Base-by-base conservation (phyloP, 2,888 invertebrate species). In the Enoplolaimus lenunculus region DNA sequence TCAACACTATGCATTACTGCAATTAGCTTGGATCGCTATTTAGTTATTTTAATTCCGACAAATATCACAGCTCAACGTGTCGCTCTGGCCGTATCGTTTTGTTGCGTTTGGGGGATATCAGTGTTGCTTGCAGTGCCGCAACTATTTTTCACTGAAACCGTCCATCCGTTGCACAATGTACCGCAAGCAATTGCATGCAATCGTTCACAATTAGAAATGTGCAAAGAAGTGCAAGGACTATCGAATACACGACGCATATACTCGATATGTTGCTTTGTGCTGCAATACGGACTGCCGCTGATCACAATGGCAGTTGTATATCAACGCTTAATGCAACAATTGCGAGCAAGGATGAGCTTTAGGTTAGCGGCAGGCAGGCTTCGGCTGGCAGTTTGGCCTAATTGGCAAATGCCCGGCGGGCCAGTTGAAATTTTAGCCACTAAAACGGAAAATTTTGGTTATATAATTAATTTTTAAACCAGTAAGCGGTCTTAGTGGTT, bases 1-100 rank as follows among this genome's bases (percentile, higher is more conserved):
- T 93, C 92, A 0, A 91, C 93, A 0, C 90, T 93, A 79, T 90
- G 91, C 74, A 93, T 93, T 76, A 91, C 92, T 1, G 92, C 93
- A 3, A 93, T 93, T 75, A 83, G 84, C 0, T 76, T 84, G 28
- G 81, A 81, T 73, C 74, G 81, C 76, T 79, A 79, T 71, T 77
- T 80, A 7, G 74, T 79, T 7, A 76, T 79, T 7, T 77, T 79
- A 59, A 80, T 79, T 67, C 79, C 79, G 30, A 79, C 79, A 0
- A 77, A 79, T 68, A 68, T 77, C 34, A 74, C 76, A 28, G 73
- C 77, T 26, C 79, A 80, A 89, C 76, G 77, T 68, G 75, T 75
- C 64, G 73, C 79, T 0, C 76, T 83, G 2, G 78, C 81, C n/a
- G 76, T 81, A 3, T 83, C 83, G 35, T 80, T 84, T 68, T 74